These are phyloP conservation scores for Drosophila barbarae DNA, from an alignment of 2,888 invertebrate genomes.

Conservation along the genomic window DNA sequence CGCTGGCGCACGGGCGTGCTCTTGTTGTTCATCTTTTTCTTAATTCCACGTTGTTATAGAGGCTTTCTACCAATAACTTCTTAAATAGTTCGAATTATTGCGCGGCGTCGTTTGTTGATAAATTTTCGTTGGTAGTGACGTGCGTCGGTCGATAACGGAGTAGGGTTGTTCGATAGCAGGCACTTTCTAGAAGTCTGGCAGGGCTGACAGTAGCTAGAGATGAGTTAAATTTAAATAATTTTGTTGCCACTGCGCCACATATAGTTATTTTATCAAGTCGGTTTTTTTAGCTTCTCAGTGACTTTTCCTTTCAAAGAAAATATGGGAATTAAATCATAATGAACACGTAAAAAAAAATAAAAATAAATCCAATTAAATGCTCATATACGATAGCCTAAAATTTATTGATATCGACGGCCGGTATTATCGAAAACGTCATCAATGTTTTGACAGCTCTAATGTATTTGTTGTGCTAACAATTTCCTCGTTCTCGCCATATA, in stretches of 20 bases:
- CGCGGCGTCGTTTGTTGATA: slow-evolving; percentile 66
- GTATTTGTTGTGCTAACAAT: slow-evolving; percentile 25
- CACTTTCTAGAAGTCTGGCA: slow-evolving; percentile 14
- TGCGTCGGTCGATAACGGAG: slow-evolving; percentile 40
- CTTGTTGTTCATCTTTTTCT: slow-evolving; percentile 57
- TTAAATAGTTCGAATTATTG: slow-evolving; percentile 56
- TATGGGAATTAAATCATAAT: not conserved
- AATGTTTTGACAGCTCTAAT: not conserved
- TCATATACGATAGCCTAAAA: not conserved
- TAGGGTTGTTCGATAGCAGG: slow-evolving; percentile 12
- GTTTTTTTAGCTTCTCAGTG: too few species aligned
- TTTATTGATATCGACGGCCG: not conserved
- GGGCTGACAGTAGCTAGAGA: not conserved
- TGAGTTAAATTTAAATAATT: not conserved
- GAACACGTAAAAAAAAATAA: not conserved
- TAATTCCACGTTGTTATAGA: not conserved
- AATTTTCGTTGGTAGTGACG: slow-evolving; percentile 42
- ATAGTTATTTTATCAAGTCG: too few species aligned
- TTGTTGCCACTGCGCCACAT: too few species aligned
- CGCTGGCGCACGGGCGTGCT: slow-evolving; percentile 60
- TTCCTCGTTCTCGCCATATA: slow-evolving; percentile 48
- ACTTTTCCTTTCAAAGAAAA: too few species aligned
- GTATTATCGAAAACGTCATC: not conserved
- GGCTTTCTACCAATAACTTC: slow-evolving; percentile 20
- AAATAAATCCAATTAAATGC: not conserved